Base-by-base conservation (phyloP, 2,797 vertebrate species). In the Pagetopsis macropterus region DNA sequence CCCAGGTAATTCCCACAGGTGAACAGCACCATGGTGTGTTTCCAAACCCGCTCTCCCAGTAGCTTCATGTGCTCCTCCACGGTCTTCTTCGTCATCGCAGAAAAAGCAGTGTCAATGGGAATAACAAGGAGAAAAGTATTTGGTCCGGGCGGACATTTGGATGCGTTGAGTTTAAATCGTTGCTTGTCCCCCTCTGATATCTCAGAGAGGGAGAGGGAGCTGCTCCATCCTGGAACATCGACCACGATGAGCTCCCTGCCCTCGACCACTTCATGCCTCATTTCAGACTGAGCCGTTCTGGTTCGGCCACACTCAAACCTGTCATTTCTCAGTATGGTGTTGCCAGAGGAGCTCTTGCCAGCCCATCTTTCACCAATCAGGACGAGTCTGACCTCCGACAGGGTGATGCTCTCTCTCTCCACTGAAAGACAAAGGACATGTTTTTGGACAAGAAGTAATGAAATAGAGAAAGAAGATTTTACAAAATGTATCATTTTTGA, bases 11-110 rank as follows among this genome's bases (percentile, higher is more conserved):
- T 89, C 1, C 88, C 87, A 3, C 21, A 89, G 9, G 86, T 89
- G 82, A 92, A 91, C 31, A 89, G 79, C 58, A 87, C 80, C 60
- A 89, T 62, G 33, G 65, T 79, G 72, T 85, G 70, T 9, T 12
- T 63, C 89, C 91, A 91, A 9, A 70, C 87, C 21, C n/a, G 43
- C 21, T 81, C 49, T 5, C 83, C 82, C 7, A 87, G 74, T 27
- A 88, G 83, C 67, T 87, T 88, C 80, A 87, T 84, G 55, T 90
- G 58, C 1, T 85, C 71, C 65, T 85, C 76, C n/a, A 88, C 7
- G 0, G 3, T 76, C 23, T 0, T 79, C 65, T 19, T 86, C 9
- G 78, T 62, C 8, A 81, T 61, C 13, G 2, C 46, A 16, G 84
- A 75, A 70, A 89, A 89, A 14, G 86, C 80, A 0, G 62, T 16